Evolutionary conservation across 2,113 vertebrate species (phyloP).

Genomic region (Myiozetetes cayanensis): DNA sequence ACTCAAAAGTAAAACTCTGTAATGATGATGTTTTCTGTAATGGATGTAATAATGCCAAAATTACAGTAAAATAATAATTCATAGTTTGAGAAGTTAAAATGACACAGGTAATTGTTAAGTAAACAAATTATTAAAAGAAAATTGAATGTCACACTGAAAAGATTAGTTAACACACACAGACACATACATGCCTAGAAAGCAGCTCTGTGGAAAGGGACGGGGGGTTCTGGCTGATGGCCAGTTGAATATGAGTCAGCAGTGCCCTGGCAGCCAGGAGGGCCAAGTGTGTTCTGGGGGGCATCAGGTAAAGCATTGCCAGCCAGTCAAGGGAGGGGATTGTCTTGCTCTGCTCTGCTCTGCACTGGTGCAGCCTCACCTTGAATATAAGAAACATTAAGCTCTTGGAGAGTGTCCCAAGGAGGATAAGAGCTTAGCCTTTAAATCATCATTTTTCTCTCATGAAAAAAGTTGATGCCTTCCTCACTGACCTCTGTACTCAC

Average conservation of each 20-base stretch:
- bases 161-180: background rate
- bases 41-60: background rate
- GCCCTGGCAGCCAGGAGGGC: background rate
- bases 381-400: too few relatives aligned
- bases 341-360: background rate
- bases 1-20: background rate
- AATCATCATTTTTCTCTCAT: slow-evolving; percentile 44
- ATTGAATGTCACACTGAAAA: background rate
- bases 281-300: background rate
- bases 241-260: background rate
- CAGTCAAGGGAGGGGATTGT: background rate
- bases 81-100: background rate
- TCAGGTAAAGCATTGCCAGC: background rate
- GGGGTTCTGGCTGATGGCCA: background rate
- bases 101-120: background rate
- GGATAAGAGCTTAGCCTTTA: slow-evolving; percentile 30
- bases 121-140: background rate
- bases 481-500: slow-evolving; percentile 38
- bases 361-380: background rate
- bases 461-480: slow-evolving; percentile 39
- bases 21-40: background rate
- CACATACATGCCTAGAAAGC: background rate
- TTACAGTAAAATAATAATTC: background rate
- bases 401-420: too few relatives aligned
- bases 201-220: too few relatives aligned